A percentile compares a stretch with the other conserved stretches of the same genome.
Conservation (phyloP, 2,888 invertebrate genomes). For the Idaea aversata region DNA sequence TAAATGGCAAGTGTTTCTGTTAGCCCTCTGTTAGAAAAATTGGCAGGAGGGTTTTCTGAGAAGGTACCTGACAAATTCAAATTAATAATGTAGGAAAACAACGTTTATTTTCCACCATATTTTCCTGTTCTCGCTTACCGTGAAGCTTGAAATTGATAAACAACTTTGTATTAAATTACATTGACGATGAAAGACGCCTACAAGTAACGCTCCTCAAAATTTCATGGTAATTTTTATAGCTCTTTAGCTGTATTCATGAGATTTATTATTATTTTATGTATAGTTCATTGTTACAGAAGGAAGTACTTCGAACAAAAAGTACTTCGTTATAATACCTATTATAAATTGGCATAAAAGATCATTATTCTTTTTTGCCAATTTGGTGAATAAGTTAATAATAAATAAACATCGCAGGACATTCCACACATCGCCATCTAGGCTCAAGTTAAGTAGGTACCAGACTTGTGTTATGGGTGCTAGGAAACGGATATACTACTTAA, state of each 20-base stretch:
- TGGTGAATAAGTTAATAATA: no score
- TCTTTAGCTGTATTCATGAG: neutral
- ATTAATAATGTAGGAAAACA: neutral
- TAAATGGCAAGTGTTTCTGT: no score
- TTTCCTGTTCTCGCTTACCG: neutral
- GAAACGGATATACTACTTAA: no score
- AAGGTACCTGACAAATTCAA: neutral
- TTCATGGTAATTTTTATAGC: neutral
- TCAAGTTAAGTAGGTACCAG: no score
- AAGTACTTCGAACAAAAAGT: neutral
- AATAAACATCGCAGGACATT: no score
- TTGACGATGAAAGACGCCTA: neutral
- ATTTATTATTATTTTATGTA: neutral
- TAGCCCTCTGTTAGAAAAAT: neutral
- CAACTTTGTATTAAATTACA: neutral
- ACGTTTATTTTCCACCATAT: neutral
- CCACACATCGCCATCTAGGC: no score
- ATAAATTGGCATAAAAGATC: no score
- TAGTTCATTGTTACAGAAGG: neutral
- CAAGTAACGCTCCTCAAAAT: neutral
- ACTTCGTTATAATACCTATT: no score
- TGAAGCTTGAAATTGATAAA: slow-evolving; percentile 1
- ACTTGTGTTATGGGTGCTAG: no score
- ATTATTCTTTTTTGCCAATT: no score
- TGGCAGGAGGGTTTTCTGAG: neutral